These are phyloP conservation scores for Lytechinus pictus DNA, from an alignment of 35 echinoderm and acorn worm genomes.

Conservation along the genomic window DNA sequence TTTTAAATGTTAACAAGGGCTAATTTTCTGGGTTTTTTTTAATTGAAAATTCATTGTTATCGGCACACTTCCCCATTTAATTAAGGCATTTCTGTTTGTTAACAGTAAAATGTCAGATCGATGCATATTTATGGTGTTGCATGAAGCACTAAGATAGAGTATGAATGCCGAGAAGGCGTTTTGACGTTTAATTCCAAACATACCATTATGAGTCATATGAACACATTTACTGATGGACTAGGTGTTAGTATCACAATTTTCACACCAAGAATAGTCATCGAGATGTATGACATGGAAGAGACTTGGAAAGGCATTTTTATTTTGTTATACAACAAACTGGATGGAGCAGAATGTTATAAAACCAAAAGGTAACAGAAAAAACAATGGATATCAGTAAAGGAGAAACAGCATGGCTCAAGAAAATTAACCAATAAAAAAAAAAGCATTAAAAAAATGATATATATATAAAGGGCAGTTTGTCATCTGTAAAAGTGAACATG, in stretches of 20 bases:
- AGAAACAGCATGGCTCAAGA: slow-evolving; percentile 35
- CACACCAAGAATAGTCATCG: not conserved
- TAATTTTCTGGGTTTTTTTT: not conserved
- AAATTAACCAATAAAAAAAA: slow-evolving; percentile 15
- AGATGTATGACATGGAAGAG: not conserved
- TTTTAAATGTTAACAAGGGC: not conserved
- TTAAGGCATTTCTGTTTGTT: not conserved
- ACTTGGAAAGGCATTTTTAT: not conserved
- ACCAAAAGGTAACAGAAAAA: not conserved
- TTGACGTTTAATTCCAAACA: too few species aligned
- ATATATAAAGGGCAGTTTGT: slow-evolving; percentile 26
- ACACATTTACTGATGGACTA: not conserved
- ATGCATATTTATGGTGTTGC: not conserved
- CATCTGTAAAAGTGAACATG: slow-evolving; percentile 50
- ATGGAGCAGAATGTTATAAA: not conserved
- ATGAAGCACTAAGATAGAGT: not conserved
- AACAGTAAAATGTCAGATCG: not conserved
- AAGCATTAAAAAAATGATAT: not conserved
- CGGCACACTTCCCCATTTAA: not conserved
- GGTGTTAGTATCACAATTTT: slow-evolving; percentile 10
- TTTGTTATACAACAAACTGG: not conserved
- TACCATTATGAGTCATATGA: too few species aligned
- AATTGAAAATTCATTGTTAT: not conserved
- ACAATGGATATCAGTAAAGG: not conserved
- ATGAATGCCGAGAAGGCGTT: too few species aligned